phyloP scores from a whole-genome alignment of 2,888 invertebrate genomes.

The Cremastinae sp. region DNA sequence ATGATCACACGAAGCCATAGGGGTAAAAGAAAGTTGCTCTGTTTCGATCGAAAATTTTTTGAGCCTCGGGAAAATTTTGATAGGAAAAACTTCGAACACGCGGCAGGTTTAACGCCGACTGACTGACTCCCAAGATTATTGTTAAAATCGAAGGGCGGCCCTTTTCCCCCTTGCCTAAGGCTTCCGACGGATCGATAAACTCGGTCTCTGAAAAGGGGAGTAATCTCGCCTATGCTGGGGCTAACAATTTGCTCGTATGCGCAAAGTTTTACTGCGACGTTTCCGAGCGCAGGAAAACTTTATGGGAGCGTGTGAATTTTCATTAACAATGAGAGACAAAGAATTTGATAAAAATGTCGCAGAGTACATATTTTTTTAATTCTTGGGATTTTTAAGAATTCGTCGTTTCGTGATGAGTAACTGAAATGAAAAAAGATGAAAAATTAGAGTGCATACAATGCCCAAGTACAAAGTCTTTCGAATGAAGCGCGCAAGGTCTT shows the following conservation, averaged over 20 bases:
- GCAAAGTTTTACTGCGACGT: conserved; percentile 41
- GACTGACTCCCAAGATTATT: conserved; percentile 26
- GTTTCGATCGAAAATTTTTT: not conserved
- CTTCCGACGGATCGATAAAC: conserved; percentile 37
- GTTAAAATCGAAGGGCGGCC: conserved; percentile 32
- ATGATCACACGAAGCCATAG: not conserved
- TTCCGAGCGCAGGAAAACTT: not conserved
- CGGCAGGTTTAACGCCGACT: conserved; percentile 14
- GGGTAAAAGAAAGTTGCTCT: conserved; percentile 1
- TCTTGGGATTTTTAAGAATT: too few species aligned
- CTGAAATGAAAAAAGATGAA: too few species aligned
- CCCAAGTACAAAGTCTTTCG: too few species aligned
- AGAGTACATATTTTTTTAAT: too few species aligned
- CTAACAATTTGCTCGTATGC: conserved; percentile 22
- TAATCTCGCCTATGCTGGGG: not conserved
- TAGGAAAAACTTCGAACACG: not conserved
- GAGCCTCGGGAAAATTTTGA: conserved; percentile 6
- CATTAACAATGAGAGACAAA: too few species aligned
- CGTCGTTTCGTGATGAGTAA: too few species aligned
- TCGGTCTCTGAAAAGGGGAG: conserved; percentile 16
- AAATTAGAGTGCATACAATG: too few species aligned
- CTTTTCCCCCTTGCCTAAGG: conserved; percentile 27
- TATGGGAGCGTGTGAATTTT: too few species aligned
- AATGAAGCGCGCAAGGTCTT: too few species aligned
- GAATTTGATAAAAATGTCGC: too few species aligned